These are phyloP conservation scores for Distichodus sexfasciatus DNA, from an alignment of 2,797 vertebrate species.

Conservation along the genomic window DNA sequence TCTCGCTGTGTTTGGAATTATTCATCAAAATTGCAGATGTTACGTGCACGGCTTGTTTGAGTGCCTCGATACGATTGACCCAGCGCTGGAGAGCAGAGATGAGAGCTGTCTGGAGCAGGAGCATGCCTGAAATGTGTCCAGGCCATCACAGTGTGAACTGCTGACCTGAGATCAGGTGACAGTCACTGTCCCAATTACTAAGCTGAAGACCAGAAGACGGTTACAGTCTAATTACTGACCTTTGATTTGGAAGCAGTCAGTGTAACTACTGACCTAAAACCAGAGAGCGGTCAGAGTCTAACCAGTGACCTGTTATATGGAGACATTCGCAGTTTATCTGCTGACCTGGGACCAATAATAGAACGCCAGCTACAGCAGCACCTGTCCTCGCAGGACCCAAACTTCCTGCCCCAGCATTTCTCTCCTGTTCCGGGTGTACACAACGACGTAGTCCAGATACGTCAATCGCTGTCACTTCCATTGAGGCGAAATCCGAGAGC, in stretches of 20 bases:
- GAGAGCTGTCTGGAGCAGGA: background rate
- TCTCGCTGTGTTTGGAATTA: constrained; percentile 47
- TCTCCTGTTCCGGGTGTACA: too few relatives aligned
- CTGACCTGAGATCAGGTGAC: background rate
- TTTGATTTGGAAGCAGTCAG: background rate
- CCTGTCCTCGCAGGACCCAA: too few relatives aligned
- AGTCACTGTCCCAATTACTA: background rate
- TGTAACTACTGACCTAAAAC: background rate
- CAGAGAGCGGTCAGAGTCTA: background rate
- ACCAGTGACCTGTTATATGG: background rate
- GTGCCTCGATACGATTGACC: constrained; percentile 28
- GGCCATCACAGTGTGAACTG: background rate
- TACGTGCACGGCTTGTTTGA: constrained; percentile 40
- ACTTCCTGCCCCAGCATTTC: too few relatives aligned
- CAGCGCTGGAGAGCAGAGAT: background rate
- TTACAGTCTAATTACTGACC: background rate
- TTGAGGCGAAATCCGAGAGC: background rate
- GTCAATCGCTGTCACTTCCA: constrained; percentile 2
- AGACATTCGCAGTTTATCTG: background rate
- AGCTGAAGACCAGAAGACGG: background rate
- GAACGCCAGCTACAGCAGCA: too few relatives aligned
- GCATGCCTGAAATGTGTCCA: background rate
- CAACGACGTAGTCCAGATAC: background rate
- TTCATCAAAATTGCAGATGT: constrained; percentile 47
- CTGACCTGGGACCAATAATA: background rate